phyloP scores from a whole-genome alignment of 2,888 invertebrate species.

The Desoria tigrina region DNA sequence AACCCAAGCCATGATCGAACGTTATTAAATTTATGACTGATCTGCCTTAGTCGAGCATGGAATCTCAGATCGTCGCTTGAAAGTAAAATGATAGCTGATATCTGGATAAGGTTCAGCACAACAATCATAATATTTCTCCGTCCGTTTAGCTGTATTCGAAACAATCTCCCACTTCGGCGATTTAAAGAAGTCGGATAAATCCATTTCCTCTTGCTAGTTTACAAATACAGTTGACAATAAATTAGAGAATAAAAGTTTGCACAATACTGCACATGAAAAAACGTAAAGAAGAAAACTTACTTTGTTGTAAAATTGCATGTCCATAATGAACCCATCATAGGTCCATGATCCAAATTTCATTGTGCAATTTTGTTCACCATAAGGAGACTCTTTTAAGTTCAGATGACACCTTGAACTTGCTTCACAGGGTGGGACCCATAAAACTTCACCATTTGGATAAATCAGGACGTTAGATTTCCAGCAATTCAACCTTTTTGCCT shows the following conservation, averaged over 20 bases:
- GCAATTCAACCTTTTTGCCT: too few species aligned
- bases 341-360: slow-evolving; percentile 48
- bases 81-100: slow-evolving; percentile 31
- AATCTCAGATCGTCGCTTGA: too few species aligned
- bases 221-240: too few species aligned
- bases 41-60: too few species aligned
- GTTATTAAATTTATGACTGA: too few species aligned
- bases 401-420: slow-evolving; percentile 38
- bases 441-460: slow-evolving; percentile 34
- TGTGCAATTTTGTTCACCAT: slow-evolving; percentile 37
- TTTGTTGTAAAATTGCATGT: slow-evolving; percentile 35
- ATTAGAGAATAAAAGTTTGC: too few species aligned
- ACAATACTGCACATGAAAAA: too few species aligned
- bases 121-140: slow-evolving; percentile 42
- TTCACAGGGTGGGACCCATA: slow-evolving; percentile 44
- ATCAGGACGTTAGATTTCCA: slow-evolving; percentile 35
- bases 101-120: slow-evolving; percentile 43
- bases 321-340: slow-evolving; percentile 39
- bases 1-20: too few species aligned
- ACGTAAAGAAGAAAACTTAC: slow-evolving; percentile 17
- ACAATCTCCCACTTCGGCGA: not conserved
- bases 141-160: not conserved
- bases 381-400: slow-evolving; percentile 29
- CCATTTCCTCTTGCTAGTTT: not conserved
- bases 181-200: not conserved